Evolutionary conservation across 2,113 vertebrate species (phyloP).

Genomic region (Daubentonia madagascariensis): DNA sequence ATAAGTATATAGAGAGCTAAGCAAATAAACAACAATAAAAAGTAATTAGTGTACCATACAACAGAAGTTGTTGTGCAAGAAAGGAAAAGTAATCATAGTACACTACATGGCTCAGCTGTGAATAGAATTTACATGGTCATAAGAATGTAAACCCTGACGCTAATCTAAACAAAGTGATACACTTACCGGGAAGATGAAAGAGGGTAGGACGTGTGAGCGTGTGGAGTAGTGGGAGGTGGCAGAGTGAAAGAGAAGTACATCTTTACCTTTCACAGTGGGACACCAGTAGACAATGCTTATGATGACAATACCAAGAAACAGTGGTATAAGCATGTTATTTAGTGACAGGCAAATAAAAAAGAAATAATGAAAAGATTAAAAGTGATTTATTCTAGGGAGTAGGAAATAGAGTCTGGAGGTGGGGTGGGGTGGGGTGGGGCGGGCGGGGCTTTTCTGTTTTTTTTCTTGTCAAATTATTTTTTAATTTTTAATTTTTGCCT

Average conservation of each 20-base stretch:
- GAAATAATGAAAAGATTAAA: neutral
- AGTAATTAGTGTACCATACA: neutral
- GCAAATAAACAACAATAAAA: neutral
- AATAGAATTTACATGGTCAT: neutral
- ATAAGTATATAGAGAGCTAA: neutral
- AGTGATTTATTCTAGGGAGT: neutral
- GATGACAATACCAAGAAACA: neutral
- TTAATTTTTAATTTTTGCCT: neutral
- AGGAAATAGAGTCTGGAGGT: neutral
- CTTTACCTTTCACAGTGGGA: neutral
- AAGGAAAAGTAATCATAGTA: neutral
- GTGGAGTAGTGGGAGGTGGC: neutral
- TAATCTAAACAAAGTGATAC: neutral
- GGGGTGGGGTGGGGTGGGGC: rapidly evolving
- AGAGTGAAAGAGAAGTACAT: neutral
- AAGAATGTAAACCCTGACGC: neutral
- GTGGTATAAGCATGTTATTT: neutral
- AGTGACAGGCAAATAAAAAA: neutral
- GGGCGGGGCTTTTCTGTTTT: neutral
- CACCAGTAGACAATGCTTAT: neutral
- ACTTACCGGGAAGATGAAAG: neutral
- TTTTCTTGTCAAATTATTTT: neutral
- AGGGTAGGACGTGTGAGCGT: neutral
- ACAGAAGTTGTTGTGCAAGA: neutral
- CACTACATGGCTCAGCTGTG: neutral